These are phyloP conservation scores for Gallirallus australis DNA, from an alignment of 2,797 vertebrate genomes.

Conservation along the genomic window DNA sequence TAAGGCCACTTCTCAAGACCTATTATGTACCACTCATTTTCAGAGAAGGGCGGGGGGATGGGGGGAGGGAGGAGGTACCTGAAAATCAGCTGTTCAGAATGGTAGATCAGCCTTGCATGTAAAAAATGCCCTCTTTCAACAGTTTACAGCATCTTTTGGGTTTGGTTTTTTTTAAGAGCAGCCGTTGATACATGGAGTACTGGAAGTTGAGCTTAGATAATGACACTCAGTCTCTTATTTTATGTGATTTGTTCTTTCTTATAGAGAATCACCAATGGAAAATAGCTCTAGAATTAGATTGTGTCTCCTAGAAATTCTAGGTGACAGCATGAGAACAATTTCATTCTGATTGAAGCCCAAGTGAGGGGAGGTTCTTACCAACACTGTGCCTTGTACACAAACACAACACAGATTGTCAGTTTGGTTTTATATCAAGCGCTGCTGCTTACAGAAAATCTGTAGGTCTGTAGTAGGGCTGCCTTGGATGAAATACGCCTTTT, in stretches of 20 bases:
- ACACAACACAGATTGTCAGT: background rate
- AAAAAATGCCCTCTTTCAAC: background rate
- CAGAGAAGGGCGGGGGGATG: background rate
- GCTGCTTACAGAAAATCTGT: background rate
- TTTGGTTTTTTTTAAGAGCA: background rate
- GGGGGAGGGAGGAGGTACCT: background rate
- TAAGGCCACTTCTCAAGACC: background rate
- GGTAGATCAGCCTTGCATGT: background rate
- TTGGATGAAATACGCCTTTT: conserved; percentile 25
- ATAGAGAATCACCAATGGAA: background rate
- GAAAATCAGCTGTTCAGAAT: background rate
- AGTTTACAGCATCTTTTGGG: background rate
- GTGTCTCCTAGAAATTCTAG: conserved; percentile 8
- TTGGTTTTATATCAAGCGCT: conserved; percentile 3
- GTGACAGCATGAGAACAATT: conserved; percentile 20
- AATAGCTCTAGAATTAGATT: conserved; percentile 50
- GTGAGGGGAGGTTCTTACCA: background rate
- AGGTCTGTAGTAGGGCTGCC: background rate
- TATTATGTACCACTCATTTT: background rate
- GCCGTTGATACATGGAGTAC: background rate
- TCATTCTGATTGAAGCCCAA: conserved; percentile 24
- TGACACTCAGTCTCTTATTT: background rate
- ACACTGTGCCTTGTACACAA: background rate
- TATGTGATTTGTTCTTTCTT: conserved; percentile 6
- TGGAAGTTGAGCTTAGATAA: background rate